phyloP scores from a whole-genome alignment of 30 jellyfish, hydroid and myxozoan species.

The Hydractinia symbiolongicarpus region DNA sequence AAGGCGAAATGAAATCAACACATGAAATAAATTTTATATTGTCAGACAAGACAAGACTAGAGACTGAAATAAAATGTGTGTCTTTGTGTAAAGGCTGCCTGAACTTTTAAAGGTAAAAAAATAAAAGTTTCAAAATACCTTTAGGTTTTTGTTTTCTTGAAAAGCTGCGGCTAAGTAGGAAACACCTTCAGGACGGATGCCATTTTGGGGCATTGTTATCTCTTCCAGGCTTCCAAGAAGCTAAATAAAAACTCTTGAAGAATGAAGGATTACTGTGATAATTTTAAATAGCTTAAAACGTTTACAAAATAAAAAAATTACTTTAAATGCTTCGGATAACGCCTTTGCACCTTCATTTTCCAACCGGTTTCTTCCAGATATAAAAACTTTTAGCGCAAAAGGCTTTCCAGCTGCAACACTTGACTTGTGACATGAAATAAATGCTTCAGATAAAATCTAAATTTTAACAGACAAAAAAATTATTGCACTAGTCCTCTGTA shows the following conservation, averaged over 20 bases:
- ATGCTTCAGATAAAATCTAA: slow-evolving; percentile 82
- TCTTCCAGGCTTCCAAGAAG: slow-evolving; percentile 69
- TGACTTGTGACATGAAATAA: slow-evolving; percentile 63
- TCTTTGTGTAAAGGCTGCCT: too few relatives aligned
- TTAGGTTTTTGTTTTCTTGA: slow-evolving; percentile 39
- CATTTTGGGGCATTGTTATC: slow-evolving; percentile 93
- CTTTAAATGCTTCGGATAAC: slow-evolving; percentile 62
- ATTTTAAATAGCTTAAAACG: too few relatives aligned
- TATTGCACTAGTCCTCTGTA: background rate
- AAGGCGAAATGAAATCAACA: too few relatives aligned
- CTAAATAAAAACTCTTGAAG: slow-evolving; percentile 32
- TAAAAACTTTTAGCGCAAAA: slow-evolving; percentile 64
- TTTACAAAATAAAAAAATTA: background rate
- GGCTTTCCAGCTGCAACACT: slow-evolving; percentile 66
- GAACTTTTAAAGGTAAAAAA: too few relatives aligned
- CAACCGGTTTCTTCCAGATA: slow-evolving; percentile 90
- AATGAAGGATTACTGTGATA: background rate
- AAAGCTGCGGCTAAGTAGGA: slow-evolving; percentile 67
- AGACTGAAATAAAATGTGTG: too few relatives aligned
- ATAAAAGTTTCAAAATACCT: slow-evolving; percentile 32
- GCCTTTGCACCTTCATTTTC: slow-evolving; percentile 97
- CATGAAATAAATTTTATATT: too few relatives aligned
- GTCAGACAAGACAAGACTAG: too few relatives aligned
- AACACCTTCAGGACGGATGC: slow-evolving; percentile 88
- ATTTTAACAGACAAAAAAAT: background rate